Evolutionary conservation across 2,113 vertebrate genomes (phyloP), one percentile per base, ranked within the genome.

Genomic region (Brienomyrus longianalis): DNA sequence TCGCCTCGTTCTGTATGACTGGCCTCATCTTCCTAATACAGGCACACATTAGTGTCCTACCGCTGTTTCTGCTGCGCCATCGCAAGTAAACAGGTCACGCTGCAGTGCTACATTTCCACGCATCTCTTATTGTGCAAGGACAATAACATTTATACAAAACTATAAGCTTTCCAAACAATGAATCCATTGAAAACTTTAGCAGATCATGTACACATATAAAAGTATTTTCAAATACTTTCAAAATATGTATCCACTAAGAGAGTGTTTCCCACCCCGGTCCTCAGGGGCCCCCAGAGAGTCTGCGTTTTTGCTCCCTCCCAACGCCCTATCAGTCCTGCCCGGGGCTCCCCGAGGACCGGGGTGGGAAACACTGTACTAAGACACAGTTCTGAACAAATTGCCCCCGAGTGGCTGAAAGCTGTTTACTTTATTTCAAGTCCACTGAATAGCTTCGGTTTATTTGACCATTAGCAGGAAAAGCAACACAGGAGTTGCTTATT

Each of bases 401-500:
- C 50, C 85, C 19, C 50, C 31, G 50, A 87, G 51, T 54, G 50
- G 15, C 85, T 56, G 48, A 35, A n/a, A 87, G 50, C 85, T 54
- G 51, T 54, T 86, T 52, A 10, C n/a, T 84, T 45, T 48, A 23
- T 47, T 48, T 48, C 83, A 84, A 45, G 83, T 23, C 83, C 15
- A 35, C 85, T 39, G n/a, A 87, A 87, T 35, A n/a, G 13, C 27
- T 19, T 35, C 3, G n/a, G n/a, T 86, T 87, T 56, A 39, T 87
- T 87, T 56, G n/a, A 27, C 85, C 85, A 87, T 87, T 87, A 87
- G 27, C 85, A 87, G 85, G 50, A 21, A 48, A 39, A 56, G 85
- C 15, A 56, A 11, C 10, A 35, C 3, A 8, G 48, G n/a, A 11
- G 15, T 13, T 3, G 27, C 50, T 39, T 35, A 21, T 9, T 54